A percentile compares a stretch with the other conserved stretches of the same genome.
Evolutionary conservation across 2,888 invertebrate species (phyloP).

Genomic region (Eulithis prunata): DNA sequence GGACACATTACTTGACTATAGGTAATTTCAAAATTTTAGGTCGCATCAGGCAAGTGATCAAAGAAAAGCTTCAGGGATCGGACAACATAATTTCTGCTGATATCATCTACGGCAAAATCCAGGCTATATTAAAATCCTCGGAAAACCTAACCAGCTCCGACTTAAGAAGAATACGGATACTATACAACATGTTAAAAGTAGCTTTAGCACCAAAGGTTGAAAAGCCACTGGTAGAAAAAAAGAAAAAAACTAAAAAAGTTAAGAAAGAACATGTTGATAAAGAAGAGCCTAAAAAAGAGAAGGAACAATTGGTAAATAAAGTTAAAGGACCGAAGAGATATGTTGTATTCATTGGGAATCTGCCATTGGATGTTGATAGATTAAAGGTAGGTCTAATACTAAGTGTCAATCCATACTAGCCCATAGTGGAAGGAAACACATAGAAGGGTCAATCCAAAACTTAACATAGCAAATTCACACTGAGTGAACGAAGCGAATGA

Average conservation of each 20-base stretch:
- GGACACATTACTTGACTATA: too few relatives aligned
- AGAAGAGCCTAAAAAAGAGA: constrained; percentile 40
- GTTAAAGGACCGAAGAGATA: constrained; percentile 73
- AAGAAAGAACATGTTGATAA: constrained; percentile 28
- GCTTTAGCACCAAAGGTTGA: constrained; percentile 39
- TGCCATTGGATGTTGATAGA: constrained; percentile 65
- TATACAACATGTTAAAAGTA: constrained; percentile 71
- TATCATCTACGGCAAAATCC: constrained; percentile 67
- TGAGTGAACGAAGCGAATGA: too few relatives aligned
- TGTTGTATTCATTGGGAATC: constrained; percentile 77
- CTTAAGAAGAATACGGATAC: constrained; percentile 66
- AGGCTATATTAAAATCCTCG: constrained; percentile 55
- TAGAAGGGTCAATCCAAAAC: too few relatives aligned
- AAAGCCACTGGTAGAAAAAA: constrained; percentile 25
- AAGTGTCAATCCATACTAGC: too few relatives aligned
- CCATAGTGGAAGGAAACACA: too few relatives aligned
- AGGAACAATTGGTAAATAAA: constrained; percentile 45
- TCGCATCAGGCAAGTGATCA: constrained; percentile 65
- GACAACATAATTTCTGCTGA: constrained; percentile 48
- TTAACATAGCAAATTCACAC: too few relatives aligned
- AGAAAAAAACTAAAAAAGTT: constrained; percentile 37
- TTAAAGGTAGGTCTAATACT: constrained; percentile 55
- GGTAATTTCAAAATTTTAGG: constrained; percentile 53
- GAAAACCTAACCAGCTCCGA: constrained; percentile 58
- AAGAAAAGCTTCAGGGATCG: constrained; percentile 59